Evolutionary conservation across 2,888 invertebrate species (phyloP).

Genomic region (Oegoconia quadripuncta): DNA sequence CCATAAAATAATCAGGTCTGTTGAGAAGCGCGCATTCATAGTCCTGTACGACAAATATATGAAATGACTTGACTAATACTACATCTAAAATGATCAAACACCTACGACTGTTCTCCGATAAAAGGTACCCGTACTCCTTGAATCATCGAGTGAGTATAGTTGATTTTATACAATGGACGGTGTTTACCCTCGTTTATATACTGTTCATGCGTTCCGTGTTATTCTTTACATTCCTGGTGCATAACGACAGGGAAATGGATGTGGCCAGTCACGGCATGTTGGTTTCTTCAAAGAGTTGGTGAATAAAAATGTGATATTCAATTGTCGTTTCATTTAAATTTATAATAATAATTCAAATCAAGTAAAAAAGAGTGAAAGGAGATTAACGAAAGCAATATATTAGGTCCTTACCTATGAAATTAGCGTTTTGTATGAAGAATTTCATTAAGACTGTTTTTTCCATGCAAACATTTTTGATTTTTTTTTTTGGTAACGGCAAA

Average conservation of each 20-base stretch:
- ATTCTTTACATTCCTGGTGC: conserved; percentile 37
- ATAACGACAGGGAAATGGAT: conserved; percentile 42
- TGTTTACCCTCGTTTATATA: conserved; percentile 37
- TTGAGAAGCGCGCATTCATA: background rate
- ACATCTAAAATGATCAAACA: background rate
- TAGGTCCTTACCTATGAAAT: too few relatives aligned
- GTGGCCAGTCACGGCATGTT: conserved; percentile 44
- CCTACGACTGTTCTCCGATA: conserved; percentile 29
- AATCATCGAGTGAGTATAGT: conserved; percentile 36
- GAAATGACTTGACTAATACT: background rate
- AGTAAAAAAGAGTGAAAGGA: too few relatives aligned
- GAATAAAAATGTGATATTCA: too few relatives aligned
- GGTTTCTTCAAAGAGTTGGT: conserved; percentile 16
- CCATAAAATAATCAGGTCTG: background rate
- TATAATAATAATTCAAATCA: too few relatives aligned
- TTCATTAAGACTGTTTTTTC: too few relatives aligned
- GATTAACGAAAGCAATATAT: too few relatives aligned
- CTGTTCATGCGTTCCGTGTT: conserved; percentile 45
- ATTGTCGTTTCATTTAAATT: too few relatives aligned
- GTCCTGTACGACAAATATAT: conserved; percentile 1
- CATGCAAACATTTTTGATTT: too few relatives aligned
- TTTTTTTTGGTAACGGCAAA: too few relatives aligned
- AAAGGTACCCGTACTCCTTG: conserved; percentile 34
- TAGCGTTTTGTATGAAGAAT: too few relatives aligned
- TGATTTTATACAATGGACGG: conserved; percentile 38